Conservation (phyloP, 2,113 vertebrate species). For the Tragulus kanchil region DNA sequence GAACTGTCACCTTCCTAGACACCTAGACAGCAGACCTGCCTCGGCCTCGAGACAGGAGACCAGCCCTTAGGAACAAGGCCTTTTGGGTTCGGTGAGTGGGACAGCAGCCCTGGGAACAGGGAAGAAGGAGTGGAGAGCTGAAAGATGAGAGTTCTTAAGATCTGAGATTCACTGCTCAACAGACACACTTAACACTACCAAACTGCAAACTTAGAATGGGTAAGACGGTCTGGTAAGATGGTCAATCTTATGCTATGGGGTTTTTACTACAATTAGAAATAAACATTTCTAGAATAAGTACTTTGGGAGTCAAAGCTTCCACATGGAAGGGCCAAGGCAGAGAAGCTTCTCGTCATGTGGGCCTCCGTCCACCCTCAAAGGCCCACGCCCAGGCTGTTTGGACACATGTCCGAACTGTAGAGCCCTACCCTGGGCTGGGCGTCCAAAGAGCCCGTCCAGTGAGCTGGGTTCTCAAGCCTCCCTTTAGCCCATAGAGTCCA, state of each 20-base stretch:
- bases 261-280: conserved; percentile 27
- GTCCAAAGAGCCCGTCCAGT: not conserved
- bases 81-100: not conserved
- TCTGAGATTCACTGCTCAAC: not conserved
- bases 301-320: not conserved
- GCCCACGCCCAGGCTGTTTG: fast-evolving
- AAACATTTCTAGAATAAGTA: not conserved
- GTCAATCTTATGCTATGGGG: not conserved
- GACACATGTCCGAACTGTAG: not conserved
- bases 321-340: not conserved
- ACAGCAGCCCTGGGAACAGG: not conserved
- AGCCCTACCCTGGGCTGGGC: not conserved
- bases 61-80: not conserved
- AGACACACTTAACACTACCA: not conserved
- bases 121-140: not conserved
- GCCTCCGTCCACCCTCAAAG: not conserved
- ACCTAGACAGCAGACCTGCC: not conserved
- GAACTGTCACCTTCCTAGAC: not conserved
- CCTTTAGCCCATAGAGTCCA: not conserved
- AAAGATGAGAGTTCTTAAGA: not conserved
- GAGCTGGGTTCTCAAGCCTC: not conserved
- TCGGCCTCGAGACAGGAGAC: not conserved
- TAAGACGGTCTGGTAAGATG: not conserved
- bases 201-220: not conserved
- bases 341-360: not conserved